A percentile compares a stretch with the other conserved stretches of the same genome.
These are phyloP conservation scores for Rhizomys pruinosus DNA, from an alignment of 2,113 vertebrate genomes.

Conservation along the genomic window DNA sequence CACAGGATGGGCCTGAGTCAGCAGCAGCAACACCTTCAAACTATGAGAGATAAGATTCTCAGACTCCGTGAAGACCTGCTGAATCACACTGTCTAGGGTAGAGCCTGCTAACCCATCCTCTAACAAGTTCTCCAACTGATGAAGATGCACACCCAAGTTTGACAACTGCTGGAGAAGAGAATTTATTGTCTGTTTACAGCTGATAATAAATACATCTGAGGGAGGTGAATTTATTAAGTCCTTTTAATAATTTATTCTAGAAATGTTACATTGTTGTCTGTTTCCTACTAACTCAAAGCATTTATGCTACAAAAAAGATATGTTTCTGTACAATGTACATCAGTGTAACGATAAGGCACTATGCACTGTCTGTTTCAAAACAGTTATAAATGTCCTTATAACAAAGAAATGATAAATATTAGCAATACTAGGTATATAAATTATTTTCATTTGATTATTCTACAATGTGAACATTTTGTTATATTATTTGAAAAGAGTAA, in stretches of 20 bases:
- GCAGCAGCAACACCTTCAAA: not conserved
- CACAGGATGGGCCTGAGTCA: not conserved
- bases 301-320: slow-evolving; percentile 24
- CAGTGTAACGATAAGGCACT: slow-evolving; percentile 33
- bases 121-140: not conserved
- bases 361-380: not conserved
- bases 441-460: not conserved
- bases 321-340: slow-evolving; percentile 21
- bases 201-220: not conserved
- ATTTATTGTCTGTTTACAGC: not conserved
- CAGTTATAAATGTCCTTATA: not conserved
- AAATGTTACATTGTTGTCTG: slow-evolving; percentile 15
- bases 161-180: not conserved
- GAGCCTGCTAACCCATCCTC: not conserved
- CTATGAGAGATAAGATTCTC: slow-evolving; percentile 4
- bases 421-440: not conserved
- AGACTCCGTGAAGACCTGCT: not conserved
- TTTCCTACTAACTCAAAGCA: slow-evolving; percentile 39
- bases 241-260: slow-evolving; percentile 50
- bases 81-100: not conserved
- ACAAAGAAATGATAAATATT: not conserved
- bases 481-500: not conserved
- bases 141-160: not conserved
- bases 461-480: too few species aligned
- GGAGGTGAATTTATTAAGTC: too few species aligned